Base-by-base conservation (phyloP, 2,797 vertebrate species). In the Triplophysa bombifrons region DNA sequence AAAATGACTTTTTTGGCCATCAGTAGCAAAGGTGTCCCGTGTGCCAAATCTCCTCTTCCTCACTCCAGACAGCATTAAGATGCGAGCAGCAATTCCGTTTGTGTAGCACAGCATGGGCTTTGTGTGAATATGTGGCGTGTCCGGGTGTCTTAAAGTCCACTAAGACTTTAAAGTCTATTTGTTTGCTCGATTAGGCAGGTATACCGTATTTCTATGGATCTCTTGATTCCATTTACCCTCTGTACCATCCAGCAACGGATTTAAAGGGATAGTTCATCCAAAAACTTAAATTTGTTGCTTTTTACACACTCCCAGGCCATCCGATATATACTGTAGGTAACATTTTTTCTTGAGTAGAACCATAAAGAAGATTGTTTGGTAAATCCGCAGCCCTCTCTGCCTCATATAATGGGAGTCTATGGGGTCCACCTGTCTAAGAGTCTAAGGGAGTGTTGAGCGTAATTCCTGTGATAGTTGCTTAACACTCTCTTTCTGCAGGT, bases 181-280 rank as follows among this genome's bases (percentile, higher is more conserved):
- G 63, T 82, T 78, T 82, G 70, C 75, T 73, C 44, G 25, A 60
- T 63, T 68, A 68, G 63, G 50, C 55, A 46, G 56, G 56, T 51
- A 48, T 77, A 67, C n/a, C 41, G 61, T 78, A 64, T 70, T 75
- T 76, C 53, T 55, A 72, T 22, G 74, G 63, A n/a, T 51, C 63
- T 56, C 69, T 55, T 82, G 63, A 82, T 78, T 82, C 46, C 69
- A 77, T 77, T 77, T 72, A 67, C 53, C 1, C 16, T 82, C 69
- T 78, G 78, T 74, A 72, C 55, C 22, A 22, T 73, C 30, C 63
- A 58, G 25, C 34, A 30, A 61, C 44, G 25, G 58, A 66, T 60
- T 27, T 27, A 27, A 27, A 27, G 25, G 3, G 25, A 27, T 27
- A 27, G 3, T 27, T 27, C 25, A 27, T 3, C 25, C 25, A 27